Base-by-base conservation (phyloP, 2,113 vertebrate genomes). In the Osmerus eperlanus region DNA sequence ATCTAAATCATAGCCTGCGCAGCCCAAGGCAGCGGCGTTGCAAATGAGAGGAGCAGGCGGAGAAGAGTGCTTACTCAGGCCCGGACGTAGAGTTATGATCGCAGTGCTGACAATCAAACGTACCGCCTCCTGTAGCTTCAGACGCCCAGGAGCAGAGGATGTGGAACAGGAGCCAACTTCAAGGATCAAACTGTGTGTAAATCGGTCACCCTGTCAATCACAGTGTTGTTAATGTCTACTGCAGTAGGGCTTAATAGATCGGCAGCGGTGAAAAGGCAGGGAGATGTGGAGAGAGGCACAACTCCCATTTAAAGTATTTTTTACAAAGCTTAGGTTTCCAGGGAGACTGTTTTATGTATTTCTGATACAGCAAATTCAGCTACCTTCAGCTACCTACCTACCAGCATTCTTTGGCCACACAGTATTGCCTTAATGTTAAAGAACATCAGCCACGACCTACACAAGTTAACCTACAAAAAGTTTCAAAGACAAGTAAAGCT, bases 1-100 rank as follows among this genome's bases (percentile, higher is more conserved):
- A 83, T 83, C 79, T 90, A 89, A 90, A 90, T 89, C 83, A 88
- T 80, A 83, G 72, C 58, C 59, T 58, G 66, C 13, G 59, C 73
- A 32, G 72, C 70, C 54, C 58, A 25, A 32, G 73, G 77, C 80
- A 80, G 12, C 3, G 58, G 59, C 65, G 54, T 67, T 79, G 65
- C 60, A 65, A 83, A 77, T 69, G 59, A 54, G 61, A 12, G 59
- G 68, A 13, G 28, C 73, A 79, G 54, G 63, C 62, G 71, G 55
- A 74, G 56, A 68, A 61, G 11, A 81, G 75, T 76, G 60, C 82
- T 83, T 71, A 81, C 59, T 84, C 65, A 86, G 76, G 69, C 58
- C 60, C 53, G 62, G 78, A 52, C 71, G 66, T 55, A 52, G 78
- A 71, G 51, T 75, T 78, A 79, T 78, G 72, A 77, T 23, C 32